These are phyloP conservation scores for Tachuris rubrigastra DNA, from an alignment of 2,113 vertebrate genomes.

Conservation along the genomic window DNA sequence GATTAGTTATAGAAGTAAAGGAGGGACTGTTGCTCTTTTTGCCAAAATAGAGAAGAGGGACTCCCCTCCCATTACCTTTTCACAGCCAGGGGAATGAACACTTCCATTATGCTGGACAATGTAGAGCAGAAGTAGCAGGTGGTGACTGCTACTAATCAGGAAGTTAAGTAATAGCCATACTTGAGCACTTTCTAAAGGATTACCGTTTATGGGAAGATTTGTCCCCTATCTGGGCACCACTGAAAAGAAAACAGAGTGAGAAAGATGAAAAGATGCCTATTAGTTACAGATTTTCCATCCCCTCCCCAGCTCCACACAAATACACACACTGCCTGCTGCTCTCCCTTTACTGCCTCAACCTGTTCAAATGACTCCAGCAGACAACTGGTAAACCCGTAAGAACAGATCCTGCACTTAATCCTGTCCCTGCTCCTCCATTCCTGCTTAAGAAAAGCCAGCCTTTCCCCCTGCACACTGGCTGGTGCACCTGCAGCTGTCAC, in stretches of 20 bases:
- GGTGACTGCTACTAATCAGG: constrained; percentile 47
- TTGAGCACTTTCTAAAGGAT: constrained; percentile 47
- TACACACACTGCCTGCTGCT: neutral
- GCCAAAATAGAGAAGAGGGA: neutral
- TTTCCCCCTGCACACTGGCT: neutral
- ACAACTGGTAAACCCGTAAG: neutral
- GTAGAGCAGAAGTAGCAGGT: constrained; percentile 52
- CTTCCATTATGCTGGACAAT: constrained; percentile 48
- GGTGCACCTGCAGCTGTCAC: neutral
- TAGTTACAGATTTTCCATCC: constrained; percentile 1
- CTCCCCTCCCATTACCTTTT: constrained; percentile 41
- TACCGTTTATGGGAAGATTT: constrained; percentile 32
- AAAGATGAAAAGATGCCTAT: constrained; percentile 28
- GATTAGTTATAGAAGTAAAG: constrained; percentile 11
- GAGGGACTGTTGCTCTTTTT: constrained; percentile 48
- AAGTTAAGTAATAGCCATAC: constrained; percentile 40
- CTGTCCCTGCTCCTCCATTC: neutral
- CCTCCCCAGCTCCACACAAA: neutral
- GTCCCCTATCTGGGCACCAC: neutral
- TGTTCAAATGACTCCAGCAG: neutral
- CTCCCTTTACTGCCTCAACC: neutral
- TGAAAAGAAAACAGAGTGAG: neutral
- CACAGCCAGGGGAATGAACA: constrained; percentile 29
- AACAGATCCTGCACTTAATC: neutral
- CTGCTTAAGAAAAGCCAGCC: neutral